These are phyloP conservation scores for Zapus hudsonius DNA, from an alignment of 2,113 vertebrate genomes.

Conservation along the genomic window DNA sequence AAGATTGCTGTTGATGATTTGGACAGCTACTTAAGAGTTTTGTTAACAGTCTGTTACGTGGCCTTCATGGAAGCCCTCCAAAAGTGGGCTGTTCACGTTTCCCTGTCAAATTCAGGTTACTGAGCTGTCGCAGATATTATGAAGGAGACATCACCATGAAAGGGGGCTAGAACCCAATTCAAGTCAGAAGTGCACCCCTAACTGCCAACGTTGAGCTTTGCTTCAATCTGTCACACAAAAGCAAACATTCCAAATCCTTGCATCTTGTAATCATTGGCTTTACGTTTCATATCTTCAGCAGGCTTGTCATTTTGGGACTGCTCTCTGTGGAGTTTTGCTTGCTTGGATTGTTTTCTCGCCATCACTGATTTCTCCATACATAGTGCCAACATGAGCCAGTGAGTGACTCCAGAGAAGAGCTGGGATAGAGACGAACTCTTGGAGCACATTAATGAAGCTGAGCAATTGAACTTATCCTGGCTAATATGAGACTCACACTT, in stretches of 20 bases:
- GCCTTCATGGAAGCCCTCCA: slow-evolving; percentile 83
- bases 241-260: slow-evolving; percentile 81
- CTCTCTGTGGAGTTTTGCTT: slow-evolving; percentile 77
- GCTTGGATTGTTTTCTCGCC: slow-evolving; percentile 68
- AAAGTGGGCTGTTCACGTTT: slow-evolving; percentile 83
- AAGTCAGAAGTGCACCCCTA: slow-evolving; percentile 84
- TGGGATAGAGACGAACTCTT: slow-evolving; percentile 63
- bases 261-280: slow-evolving; percentile 82
- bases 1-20: slow-evolving; percentile 86
- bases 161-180: slow-evolving; percentile 84
- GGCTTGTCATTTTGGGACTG: slow-evolving; percentile 81
- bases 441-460: slow-evolving; percentile 56
- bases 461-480: background rate
- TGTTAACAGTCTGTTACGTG: slow-evolving; percentile 84
- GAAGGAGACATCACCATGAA: slow-evolving; percentile 84
- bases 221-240: slow-evolving; percentile 87
- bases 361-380: slow-evolving; percentile 57
- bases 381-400: slow-evolving; percentile 66
- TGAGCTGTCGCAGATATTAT: slow-evolving; percentile 85
- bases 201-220: slow-evolving; percentile 83
- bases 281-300: slow-evolving; percentile 80
- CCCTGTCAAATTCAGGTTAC: slow-evolving; percentile 86
- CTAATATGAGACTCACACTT: slow-evolving; percentile 38
- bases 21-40: slow-evolving; percentile 86
- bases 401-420: slow-evolving; percentile 45